Evolutionary conservation across 1,140 invertebrate genomes (phyloP).

Genomic region (Apocrypta bakeri): DNA sequence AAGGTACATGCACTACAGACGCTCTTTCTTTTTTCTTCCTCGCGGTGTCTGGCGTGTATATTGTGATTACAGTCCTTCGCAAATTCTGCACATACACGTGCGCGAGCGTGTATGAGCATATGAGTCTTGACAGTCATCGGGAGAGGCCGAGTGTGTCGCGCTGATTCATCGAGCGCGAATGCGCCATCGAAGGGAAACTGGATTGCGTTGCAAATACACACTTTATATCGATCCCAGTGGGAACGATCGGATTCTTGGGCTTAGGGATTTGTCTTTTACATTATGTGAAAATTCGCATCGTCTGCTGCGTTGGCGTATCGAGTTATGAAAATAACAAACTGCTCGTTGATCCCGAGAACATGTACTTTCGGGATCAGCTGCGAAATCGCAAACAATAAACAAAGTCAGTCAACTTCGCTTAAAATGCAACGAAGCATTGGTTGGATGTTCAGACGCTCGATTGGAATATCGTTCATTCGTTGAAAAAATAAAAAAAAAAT

Average conservation of each 20-base stretch:
- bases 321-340: neutral
- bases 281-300: neutral
- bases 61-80: neutral
- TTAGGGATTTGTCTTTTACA: neutral
- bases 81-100: too few relatives aligned
- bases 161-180: slow-evolving; percentile 24
- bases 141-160: neutral
- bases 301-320: neutral
- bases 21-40: neutral
- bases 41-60: neutral
- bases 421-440: too few relatives aligned
- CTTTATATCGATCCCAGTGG: neutral
- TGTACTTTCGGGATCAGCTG: neutral
- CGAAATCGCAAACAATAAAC: neutral
- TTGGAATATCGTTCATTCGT: neutral
- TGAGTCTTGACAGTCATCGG: slow-evolving; percentile 5
- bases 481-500: neutral
- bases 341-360: neutral
- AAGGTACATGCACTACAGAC: neutral
- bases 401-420: neutral
- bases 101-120: too few relatives aligned
- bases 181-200: neutral
- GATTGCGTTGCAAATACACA: neutral
- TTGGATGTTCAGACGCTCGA: neutral
- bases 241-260: neutral